phyloP scores from a whole-genome alignment of 2,888 invertebrate species.

The Tenthredo mesomela region DNA sequence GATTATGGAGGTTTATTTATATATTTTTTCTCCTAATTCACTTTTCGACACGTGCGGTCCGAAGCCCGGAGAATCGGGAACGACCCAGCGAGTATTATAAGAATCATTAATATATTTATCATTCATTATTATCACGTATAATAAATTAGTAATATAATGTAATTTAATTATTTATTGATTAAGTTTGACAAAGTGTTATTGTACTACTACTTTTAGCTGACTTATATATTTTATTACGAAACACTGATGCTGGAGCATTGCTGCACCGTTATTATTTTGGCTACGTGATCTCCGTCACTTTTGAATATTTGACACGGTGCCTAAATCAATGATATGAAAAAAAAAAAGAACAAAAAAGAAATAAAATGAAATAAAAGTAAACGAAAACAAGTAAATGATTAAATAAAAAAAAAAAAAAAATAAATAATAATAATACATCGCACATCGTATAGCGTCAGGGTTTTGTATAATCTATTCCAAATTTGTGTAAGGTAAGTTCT shows the following conservation, averaged over 20 bases:
- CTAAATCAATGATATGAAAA: constrained; percentile 45
- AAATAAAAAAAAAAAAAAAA: constrained; percentile 44
- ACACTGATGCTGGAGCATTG: constrained; percentile 56
- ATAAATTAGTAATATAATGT: constrained; percentile 77
- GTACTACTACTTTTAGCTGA: constrained; percentile 68
- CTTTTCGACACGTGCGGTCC: constrained; percentile 54
- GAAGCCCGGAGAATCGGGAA: constrained; percentile 27
- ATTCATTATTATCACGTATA: constrained; percentile 77
- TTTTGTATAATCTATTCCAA: constrained; percentile 70
- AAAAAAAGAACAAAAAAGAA: too few species aligned
- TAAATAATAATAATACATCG: constrained; percentile 24
- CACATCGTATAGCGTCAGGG: constrained; percentile 59
- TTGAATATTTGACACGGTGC: constrained; percentile 12
- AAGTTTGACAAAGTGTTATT: constrained; percentile 74
- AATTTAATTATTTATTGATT: constrained; percentile 78
- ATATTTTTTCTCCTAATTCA: constrained; percentile 26
- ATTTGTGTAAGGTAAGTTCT: constrained; percentile 71
- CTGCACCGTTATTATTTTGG: constrained; percentile 23
- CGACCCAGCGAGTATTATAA: constrained; percentile 75
- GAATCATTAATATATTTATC: constrained; percentile 78
- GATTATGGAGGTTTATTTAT: constrained; percentile 17
- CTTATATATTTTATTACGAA: constrained; percentile 54
- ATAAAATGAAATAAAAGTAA: too few species aligned
- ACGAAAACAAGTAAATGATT: constrained; percentile 13
- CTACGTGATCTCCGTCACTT: constrained; percentile 8